Evolutionary conservation across 2,888 invertebrate genomes (phyloP), one percentile per base, ranked within the genome.

Genomic region (Lymantria dispar): DNA sequence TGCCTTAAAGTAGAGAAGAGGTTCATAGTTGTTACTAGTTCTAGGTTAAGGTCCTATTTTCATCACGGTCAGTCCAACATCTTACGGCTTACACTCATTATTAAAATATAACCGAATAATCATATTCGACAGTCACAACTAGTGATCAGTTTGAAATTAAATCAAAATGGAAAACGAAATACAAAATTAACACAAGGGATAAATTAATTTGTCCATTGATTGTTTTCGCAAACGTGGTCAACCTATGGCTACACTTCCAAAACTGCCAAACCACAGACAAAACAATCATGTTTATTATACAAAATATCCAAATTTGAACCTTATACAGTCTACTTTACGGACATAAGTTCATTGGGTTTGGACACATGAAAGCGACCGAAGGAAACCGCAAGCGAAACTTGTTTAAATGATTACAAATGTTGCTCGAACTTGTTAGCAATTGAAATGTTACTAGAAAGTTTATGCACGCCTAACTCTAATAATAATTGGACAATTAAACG

Each of bases 181-280:
- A 22, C 22, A 22, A 22, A 22, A 22, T 22, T 5, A 22, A 22
- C 5, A 70, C 67, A 61, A 74, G 61, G 52, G 63, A 54, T 62
- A 69, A 67, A 70, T 68, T 45, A 56, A 58, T 46, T 53, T 45
- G 46, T 48, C 14, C 61, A 72, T 74, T 80, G 77, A 85, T 85
- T 87, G 84, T 84, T 81, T 82, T 74, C 78, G 22, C 68, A 78
- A 51, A 80, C 73, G 67, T 60, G 74, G 80, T 79, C 68, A 70
- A 73, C 78, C 76, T 80, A 84, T 66, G 77, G 78, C 72, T 38
- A 65, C 67, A 60, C 61, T 68, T 62, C 57, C 62, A 62, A 52
- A 68, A 74, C 68, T 69, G 61, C 39, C 47, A 54, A n/a, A 56
- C 66, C 68, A 56, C 62, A 58, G 58, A 59, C 69, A 46, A 54